Conservation (phyloP, 2,797 vertebrate genomes). For the Syngnathus acus region DNA sequence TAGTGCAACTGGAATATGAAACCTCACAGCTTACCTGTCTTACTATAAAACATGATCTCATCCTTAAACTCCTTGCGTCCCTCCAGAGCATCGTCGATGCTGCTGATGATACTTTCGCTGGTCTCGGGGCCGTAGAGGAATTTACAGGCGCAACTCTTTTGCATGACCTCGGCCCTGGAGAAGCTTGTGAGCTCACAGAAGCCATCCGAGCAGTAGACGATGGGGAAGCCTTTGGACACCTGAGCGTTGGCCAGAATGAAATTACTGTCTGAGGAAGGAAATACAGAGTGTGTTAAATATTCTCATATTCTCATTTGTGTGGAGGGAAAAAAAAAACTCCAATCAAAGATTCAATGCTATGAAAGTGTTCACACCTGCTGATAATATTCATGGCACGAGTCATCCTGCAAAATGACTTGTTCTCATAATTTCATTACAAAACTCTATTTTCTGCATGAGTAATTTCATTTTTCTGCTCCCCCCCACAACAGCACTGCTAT, state of each 20-base stretch:
- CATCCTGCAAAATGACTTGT: slow-evolving; percentile 32
- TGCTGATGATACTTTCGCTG: slow-evolving; percentile 84
- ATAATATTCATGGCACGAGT: slow-evolving; percentile 29
- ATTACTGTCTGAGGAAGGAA: slow-evolving; percentile 83
- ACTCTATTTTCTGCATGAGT: slow-evolving; percentile 64
- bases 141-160: slow-evolving; percentile 95
- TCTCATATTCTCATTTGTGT: not conserved
- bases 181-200: slow-evolving; percentile 97
- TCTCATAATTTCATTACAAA: slow-evolving; percentile 51
- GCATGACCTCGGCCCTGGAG: slow-evolving; percentile 94
- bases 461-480: slow-evolving; percentile 27
- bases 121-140: slow-evolving; percentile 91
- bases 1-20: not conserved
- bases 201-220: slow-evolving; percentile 98
- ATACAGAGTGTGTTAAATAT: not conserved
- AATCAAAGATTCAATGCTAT: not conserved
- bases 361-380: slow-evolving; percentile 5
- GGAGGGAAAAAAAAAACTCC: not conserved
- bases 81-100: slow-evolving; percentile 85
- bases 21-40: slow-evolving; percentile 73
- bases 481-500: slow-evolving; percentile 4
- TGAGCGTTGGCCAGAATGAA: slow-evolving; percentile 98
- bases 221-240: slow-evolving; percentile 92
- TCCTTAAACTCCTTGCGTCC: slow-evolving; percentile 94
- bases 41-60: slow-evolving; percentile 96